Percentiles rank a stretch among this genome's conserved stretches.
phyloP scores from a whole-genome alignment of 1,140 invertebrate species.

The Pararge aegeria region DNA sequence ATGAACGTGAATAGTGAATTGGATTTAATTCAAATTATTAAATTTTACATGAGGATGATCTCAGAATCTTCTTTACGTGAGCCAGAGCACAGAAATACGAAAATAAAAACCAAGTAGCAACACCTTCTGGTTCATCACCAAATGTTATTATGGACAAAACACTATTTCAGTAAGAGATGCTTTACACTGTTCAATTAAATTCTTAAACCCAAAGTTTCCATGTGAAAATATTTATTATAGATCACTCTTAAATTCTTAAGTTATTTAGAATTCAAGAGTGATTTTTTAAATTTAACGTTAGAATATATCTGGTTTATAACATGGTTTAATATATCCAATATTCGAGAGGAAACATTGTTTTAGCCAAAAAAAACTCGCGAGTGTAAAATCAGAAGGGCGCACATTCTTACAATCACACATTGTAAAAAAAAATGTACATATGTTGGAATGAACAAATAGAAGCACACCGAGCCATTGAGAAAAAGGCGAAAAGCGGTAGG shows the following conservation, averaged over 20 bases:
- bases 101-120: slow-evolving; percentile 25
- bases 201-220: too few species aligned
- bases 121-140: slow-evolving; percentile 27
- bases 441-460: slow-evolving; percentile 58
- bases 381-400: slow-evolving; percentile 36
- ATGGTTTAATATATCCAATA: not conserved
- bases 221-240: too few species aligned
- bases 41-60: too few species aligned
- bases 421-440: slow-evolving; percentile 35
- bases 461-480: slow-evolving; percentile 77
- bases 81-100: slow-evolving; percentile 38
- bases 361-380: slow-evolving; percentile 17
- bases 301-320: too few species aligned
- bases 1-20: too few species aligned
- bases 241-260: too few species aligned
- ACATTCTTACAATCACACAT: slow-evolving; percentile 26
- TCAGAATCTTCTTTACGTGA: too few species aligned
- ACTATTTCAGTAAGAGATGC: not conserved
- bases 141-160: slow-evolving; percentile 15
- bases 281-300: too few species aligned
- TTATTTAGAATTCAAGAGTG: too few species aligned
- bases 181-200: too few species aligned
- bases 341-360: slow-evolving; percentile 7
- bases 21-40: too few species aligned
- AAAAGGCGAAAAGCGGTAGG: slow-evolving; percentile 72